Conservation (phyloP, 2,888 invertebrate species). For the Platycnemis pennipes region DNA sequence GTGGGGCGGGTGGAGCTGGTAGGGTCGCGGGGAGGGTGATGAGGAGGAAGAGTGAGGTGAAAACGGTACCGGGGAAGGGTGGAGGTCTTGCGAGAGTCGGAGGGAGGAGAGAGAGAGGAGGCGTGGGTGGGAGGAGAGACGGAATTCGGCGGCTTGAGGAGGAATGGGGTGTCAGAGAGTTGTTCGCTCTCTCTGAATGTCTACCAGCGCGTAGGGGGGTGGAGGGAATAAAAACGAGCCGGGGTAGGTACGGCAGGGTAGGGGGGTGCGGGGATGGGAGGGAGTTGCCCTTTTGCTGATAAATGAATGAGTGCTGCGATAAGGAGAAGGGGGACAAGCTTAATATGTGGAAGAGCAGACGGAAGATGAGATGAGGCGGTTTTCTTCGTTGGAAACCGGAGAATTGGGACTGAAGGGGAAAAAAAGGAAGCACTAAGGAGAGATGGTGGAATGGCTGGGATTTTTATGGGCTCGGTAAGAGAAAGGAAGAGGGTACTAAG, state of each 20-base stretch:
- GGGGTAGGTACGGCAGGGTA: neutral
- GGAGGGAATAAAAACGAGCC: conserved; percentile 3
- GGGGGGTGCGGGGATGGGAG: neutral
- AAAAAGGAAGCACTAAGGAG: neutral
- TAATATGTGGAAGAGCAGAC: conserved; percentile 60
- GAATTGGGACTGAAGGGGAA: neutral
- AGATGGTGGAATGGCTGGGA: neutral
- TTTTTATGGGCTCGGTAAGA: conserved; percentile 21
- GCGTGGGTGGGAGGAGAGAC: neutral
- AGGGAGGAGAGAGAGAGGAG: neutral
- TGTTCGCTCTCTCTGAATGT: conserved; percentile 33
- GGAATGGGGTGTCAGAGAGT: conserved; percentile 19
- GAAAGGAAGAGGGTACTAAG: conserved; percentile 12
- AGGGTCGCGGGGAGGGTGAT: neutral
- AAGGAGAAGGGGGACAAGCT: conserved; percentile 28
- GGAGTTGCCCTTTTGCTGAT: conserved; percentile 44
- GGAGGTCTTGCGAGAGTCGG: neutral
- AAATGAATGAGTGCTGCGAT: conserved; percentile 55
- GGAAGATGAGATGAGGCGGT: conserved; percentile 49
- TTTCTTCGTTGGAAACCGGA: conserved; percentile 35
- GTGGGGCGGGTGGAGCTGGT: neutral
- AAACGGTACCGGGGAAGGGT: neutral
- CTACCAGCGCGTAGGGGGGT: neutral
- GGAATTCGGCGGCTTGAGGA: conserved; percentile 31
- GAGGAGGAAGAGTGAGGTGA: neutral